Evolutionary conservation across 1,140 invertebrate species (phyloP), one percentile per base, ranked within the genome.

Genomic region (Dendrolimus kikuchii): DNA sequence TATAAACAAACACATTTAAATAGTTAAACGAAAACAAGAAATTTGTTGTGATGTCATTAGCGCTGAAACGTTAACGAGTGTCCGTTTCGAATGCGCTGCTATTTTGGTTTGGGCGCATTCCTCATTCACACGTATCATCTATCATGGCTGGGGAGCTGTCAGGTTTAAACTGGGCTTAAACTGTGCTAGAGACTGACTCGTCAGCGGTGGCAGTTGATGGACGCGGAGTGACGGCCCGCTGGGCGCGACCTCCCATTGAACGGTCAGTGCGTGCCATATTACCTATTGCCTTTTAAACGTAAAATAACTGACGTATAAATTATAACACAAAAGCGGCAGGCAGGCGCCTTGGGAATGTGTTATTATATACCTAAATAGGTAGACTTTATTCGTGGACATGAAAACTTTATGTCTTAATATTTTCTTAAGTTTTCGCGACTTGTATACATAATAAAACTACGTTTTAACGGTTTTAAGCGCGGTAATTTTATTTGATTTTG

Each of bases 21-120:
- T 68, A 59, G 55, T 47, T 42, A 6, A 55, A 60, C 49, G 60
- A 66, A 70, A 70, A 62, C 65, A 71, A 63, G 23, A 65, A 62
- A 51, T 54, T 10, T 51, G 38, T 49, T 53, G 61, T 68, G 59
- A 59, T 66, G 70, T 71, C 73, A 73, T 73, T 76, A 76, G 64
- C 60, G 62, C 56, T 60, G 60, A 66, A 66, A 64, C 60, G 59
- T 68, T 71, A 68, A 65, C 60, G 62, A 57, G 60, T 60, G 68
- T 68, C 53, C 54, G 49, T 39, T 54, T 61, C 55, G 54, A 47
- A 42, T 49, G 47, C 38, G 46, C 44, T 55, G 67, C 68, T 75
- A 75, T 75, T 73, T 75, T 60, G 49, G 71, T 71, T 68, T 61
- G 46, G 60, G 53, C 57, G 62, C 67, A 68, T 76, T 72, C 69